A percentile compares a stretch with the other conserved stretches of the same genome.
Conservation (phyloP, 1,140 invertebrate genomes). For the Sitobion miscanthi region DNA sequence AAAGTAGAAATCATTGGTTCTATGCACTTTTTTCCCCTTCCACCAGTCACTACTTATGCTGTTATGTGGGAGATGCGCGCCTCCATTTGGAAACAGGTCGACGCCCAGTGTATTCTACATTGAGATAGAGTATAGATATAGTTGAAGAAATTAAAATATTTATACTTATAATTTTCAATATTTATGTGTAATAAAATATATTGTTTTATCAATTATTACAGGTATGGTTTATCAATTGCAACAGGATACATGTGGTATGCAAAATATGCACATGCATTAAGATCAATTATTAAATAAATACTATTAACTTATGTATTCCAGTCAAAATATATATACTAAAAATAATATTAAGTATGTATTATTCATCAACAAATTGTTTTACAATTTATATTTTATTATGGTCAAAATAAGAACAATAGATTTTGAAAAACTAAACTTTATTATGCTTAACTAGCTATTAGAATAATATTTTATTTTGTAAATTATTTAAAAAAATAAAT, state of each 20-base stretch:
- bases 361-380: neutral
- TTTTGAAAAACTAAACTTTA: constrained; percentile 33
- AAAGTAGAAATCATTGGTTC: too few relatives aligned
- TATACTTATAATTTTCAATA: neutral
- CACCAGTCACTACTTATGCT: too few relatives aligned
- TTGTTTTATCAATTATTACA: constrained; percentile 57
- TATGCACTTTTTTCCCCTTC: too few relatives aligned
- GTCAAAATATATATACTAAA: neutral
- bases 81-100: too few relatives aligned
- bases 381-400: neutral
- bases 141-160: neutral
- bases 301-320: neutral
- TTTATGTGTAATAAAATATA: neutral
- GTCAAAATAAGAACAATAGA: constrained; percentile 10
- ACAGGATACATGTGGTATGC: constrained; percentile 60
- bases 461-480: neutral
- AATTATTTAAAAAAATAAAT: neutral
- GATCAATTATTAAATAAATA: constrained; percentile 44
- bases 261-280: constrained; percentile 47
- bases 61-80: too few relatives aligned
- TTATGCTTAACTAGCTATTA: constrained; percentile 17
- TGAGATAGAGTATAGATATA: too few relatives aligned
- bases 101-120: too few relatives aligned
- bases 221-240: constrained; percentile 59
- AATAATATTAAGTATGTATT: neutral